phyloP scores from a whole-genome alignment of 2,113 vertebrate species.

The Tinamus guttatus region DNA sequence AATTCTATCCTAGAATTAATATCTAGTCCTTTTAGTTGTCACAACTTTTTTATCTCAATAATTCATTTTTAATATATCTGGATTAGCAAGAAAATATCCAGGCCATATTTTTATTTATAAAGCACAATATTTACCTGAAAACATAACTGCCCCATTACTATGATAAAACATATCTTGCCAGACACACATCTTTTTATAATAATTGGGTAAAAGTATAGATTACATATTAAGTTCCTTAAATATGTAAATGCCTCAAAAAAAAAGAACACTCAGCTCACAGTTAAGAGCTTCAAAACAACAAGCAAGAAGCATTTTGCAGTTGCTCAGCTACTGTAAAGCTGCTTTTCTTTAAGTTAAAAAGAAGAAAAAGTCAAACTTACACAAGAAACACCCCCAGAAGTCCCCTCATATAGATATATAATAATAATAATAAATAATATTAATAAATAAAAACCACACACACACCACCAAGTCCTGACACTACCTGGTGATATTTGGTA shows the following conservation, averaged over 20 bases:
- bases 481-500: not conserved
- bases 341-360: not conserved
- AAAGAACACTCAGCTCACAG: not conserved
- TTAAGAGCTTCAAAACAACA: constrained; percentile 1
- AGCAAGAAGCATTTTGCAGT: constrained; percentile 21
- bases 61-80: not conserved
- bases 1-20: not conserved
- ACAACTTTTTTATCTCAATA: not conserved
- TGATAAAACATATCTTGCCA: not conserved
- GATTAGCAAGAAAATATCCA: not conserved
- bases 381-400: not conserved
- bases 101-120: not conserved
- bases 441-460: not conserved
- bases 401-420: not conserved
- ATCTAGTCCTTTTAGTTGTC: not conserved
- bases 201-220: not conserved
- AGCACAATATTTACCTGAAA: not conserved
- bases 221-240: not conserved
- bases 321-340: not conserved
- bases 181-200: rapidly evolving
- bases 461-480: not conserved
- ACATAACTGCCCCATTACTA: not conserved
- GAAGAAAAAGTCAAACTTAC: rapidly evolving
- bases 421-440: too few species aligned
- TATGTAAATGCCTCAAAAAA: not conserved